A percentile compares a stretch with the other conserved stretches of the same genome.
phyloP scores from a whole-genome alignment of 2,113 vertebrate genomes.

The Proterorhinus semilunaris region DNA sequence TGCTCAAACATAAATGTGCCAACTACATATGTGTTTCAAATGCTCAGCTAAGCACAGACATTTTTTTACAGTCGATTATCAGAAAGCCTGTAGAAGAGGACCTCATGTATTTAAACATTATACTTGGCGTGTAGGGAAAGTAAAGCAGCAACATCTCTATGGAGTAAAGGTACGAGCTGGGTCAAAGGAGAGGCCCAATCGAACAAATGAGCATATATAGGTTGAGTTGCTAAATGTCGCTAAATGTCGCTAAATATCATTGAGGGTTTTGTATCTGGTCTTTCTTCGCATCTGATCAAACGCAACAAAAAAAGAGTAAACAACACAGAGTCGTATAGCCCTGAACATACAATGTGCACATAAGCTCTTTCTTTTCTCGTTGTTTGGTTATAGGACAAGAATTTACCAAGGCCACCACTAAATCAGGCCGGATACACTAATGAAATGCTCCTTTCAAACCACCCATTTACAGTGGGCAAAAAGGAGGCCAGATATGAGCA shows the following conservation, averaged over 20 bases:
- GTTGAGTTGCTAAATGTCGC: too few relatives aligned
- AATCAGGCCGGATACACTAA: not conserved
- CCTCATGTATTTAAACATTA: too few relatives aligned
- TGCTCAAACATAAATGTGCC: too few relatives aligned
- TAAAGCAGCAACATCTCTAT: too few relatives aligned
- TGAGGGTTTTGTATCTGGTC: not conserved
- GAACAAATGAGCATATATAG: too few relatives aligned
- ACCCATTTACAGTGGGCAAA: not conserved
- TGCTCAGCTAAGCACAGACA: too few relatives aligned
- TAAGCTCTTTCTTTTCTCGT: not conserved
- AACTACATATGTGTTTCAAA: too few relatives aligned
- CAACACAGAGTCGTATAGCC: not conserved
- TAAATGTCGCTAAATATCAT: not conserved
- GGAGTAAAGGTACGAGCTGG: too few relatives aligned
- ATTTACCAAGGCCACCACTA: slow-evolving; percentile 3
- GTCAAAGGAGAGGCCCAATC: too few relatives aligned
- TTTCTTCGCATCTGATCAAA: not conserved
- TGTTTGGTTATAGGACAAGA: not conserved
- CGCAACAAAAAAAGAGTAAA: not conserved
- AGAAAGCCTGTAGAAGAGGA: too few relatives aligned
- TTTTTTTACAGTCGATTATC: too few relatives aligned
- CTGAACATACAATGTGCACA: not conserved
- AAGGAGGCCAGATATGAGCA: not conserved
- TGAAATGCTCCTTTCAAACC: not conserved
- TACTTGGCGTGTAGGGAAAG: too few relatives aligned